phyloP scores from a whole-genome alignment of 2,113 vertebrate genomes.

The Pandion haliaetus region DNA sequence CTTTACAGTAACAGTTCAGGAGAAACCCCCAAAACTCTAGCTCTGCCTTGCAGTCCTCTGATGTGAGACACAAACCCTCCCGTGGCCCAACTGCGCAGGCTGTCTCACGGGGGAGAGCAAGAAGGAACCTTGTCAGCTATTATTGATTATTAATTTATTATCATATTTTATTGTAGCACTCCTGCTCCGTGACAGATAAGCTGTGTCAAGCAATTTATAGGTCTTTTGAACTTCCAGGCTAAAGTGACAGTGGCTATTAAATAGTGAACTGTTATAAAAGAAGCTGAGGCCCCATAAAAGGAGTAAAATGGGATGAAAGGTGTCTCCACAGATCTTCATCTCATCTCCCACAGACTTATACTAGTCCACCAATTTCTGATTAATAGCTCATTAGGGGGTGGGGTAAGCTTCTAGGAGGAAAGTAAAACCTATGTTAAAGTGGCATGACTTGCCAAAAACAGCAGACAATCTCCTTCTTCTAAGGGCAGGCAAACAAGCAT shows the following conservation, averaged over 20 bases:
- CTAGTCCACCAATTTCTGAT: background rate
- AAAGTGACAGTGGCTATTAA: constrained; percentile 41
- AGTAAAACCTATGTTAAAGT: background rate
- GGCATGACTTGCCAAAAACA: background rate
- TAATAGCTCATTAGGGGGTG: constrained; percentile 2
- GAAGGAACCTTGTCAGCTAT: constrained; percentile 3
- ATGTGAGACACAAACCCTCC: background rate
- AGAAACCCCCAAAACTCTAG: background rate
- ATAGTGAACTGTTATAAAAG: constrained; percentile 15
- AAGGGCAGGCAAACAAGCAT: background rate
- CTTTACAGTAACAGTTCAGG: background rate
- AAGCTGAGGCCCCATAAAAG: constrained; percentile 35
- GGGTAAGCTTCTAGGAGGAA: background rate
- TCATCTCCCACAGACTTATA: background rate
- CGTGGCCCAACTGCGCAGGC: background rate
- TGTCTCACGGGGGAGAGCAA: background rate
- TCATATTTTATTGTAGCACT: constrained; percentile 30
- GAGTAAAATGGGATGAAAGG: constrained; percentile 22
- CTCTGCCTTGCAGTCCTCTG: background rate
- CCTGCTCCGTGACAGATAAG: constrained; percentile 16
- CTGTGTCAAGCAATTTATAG: constrained; percentile 35
- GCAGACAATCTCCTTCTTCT: background rate
- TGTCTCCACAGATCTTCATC: constrained; percentile 29
- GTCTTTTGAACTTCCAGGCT: constrained; percentile 44
- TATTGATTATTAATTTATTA: constrained; percentile 56